Percentiles rank a stretch among this genome's conserved stretches.
Evolutionary conservation across 2,888 invertebrate species (phyloP).

Genomic region (Calameuta pallipes): DNA sequence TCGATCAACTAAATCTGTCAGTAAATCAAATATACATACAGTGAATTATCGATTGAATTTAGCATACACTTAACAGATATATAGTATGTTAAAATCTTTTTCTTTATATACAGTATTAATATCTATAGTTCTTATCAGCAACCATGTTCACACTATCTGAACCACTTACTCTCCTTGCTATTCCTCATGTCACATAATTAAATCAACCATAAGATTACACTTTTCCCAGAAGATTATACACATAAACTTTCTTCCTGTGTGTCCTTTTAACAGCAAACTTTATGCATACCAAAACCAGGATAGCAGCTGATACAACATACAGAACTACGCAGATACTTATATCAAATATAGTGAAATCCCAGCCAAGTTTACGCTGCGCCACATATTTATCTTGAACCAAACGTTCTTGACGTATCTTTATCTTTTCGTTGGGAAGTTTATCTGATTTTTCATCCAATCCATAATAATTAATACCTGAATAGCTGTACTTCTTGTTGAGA

Average conservation of each 20-base stretch:
- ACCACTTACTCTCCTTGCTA: background rate
- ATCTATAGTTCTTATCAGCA: background rate
- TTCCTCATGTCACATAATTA: background rate
- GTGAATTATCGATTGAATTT: background rate
- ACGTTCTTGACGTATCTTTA: conserved; percentile 25
- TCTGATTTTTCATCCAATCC: conserved; percentile 26
- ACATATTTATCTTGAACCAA: conserved; percentile 34
- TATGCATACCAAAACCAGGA: conserved; percentile 80
- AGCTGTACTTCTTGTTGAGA: conserved; percentile 70
- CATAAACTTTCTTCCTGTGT: conserved; percentile 80
- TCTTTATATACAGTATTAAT: background rate
- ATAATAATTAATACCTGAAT: conserved; percentile 41
- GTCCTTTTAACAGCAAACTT: conserved; percentile 78
- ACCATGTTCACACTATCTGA: background rate
- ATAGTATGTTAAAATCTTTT: background rate
- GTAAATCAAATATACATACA: background rate
- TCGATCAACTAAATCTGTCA: background rate
- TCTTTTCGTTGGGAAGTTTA: conserved; percentile 12
- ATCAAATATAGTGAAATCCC: conserved; percentile 76
- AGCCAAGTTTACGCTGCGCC: conserved; percentile 49
- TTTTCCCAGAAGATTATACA: conserved; percentile 78
- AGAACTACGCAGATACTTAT: conserved; percentile 82
- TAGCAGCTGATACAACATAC: conserved; percentile 79
- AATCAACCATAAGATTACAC: conserved; percentile 68
- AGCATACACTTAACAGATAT: background rate